A percentile compares a stretch with the other conserved stretches of the same genome.
phyloP scores from a whole-genome alignment of 2,888 invertebrate genomes.

The Hirtodrosophila trivittata region DNA sequence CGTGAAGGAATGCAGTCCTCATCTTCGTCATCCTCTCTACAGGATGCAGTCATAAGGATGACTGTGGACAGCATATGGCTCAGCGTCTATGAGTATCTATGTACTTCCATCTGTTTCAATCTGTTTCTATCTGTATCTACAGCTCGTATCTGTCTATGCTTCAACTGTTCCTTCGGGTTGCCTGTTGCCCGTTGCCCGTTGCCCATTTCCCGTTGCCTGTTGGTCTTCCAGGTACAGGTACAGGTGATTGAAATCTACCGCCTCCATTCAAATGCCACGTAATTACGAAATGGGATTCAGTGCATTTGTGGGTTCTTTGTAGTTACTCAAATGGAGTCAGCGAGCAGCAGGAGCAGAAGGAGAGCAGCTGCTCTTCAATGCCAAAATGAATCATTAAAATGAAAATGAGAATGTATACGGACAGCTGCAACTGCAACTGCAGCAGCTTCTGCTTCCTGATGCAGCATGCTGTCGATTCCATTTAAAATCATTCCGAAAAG shows the following conservation, averaged over 20 bases:
- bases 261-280: conserved; percentile 39
- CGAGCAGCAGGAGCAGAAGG: not conserved
- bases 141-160: not conserved
- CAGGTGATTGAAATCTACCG: conserved; percentile 39
- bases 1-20: conserved; percentile 53
- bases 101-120: not conserved
- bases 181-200: not conserved
- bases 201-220: too few relatives aligned
- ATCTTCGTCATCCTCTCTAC: not conserved
- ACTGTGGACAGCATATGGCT: not conserved
- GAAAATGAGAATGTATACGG: conserved; percentile 5
- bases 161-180: not conserved
- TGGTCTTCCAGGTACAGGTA: conserved; percentile 6
- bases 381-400: conserved; percentile 33
- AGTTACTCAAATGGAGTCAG: not conserved
- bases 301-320: conserved; percentile 8
- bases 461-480: not conserved
- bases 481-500: conserved; percentile 1
- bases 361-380: conserved; percentile 18
- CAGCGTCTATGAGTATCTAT: conserved; percentile 1
- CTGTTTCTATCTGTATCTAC: conserved; percentile 9
- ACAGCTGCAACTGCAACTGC: conserved; percentile 23
- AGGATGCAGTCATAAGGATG: conserved; percentile 13
- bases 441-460: not conserved
- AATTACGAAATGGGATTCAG: conserved; percentile 29